phyloP scores from a whole-genome alignment of 2,113 vertebrate species.

The Alouatta palliata region DNA sequence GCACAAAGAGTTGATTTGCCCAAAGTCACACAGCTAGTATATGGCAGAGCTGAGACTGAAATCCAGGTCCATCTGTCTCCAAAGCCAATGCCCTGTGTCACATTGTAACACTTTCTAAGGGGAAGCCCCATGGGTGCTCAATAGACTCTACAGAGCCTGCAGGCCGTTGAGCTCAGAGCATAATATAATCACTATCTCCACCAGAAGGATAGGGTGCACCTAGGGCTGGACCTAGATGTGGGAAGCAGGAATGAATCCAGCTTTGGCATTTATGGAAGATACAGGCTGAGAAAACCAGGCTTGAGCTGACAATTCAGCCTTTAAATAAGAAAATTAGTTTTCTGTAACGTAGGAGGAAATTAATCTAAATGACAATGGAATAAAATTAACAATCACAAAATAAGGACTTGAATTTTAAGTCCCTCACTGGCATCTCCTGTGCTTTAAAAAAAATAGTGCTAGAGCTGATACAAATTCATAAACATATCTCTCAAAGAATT shows the following conservation, averaged over 20 bases:
- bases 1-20: not conserved
- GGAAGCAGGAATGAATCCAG: not conserved
- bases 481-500: constrained; percentile 38
- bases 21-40: not conserved
- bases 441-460: constrained; percentile 32
- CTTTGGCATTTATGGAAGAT: not conserved
- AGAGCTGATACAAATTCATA: constrained; percentile 51
- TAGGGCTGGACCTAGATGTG: not conserved
- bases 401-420: constrained; percentile 45
- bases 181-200: not conserved
- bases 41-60: not conserved
- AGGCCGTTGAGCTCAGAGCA: not conserved
- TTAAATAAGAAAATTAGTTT: constrained; percentile 26
- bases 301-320: constrained; percentile 1
- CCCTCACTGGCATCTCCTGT: not conserved
- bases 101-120: not conserved
- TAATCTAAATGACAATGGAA: constrained; percentile 54
- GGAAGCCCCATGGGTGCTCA: not conserved
- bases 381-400: constrained; percentile 63
- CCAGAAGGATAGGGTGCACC: not conserved
- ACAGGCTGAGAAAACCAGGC: not conserved
- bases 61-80: not conserved
- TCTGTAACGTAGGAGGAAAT: constrained; percentile 43
- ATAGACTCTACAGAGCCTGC: not conserved
- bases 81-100: not conserved